Evolutionary conservation across 30 jellyfish, hydroid and myxozoan species (phyloP).

Genomic region (Pelagia noctiluca): DNA sequence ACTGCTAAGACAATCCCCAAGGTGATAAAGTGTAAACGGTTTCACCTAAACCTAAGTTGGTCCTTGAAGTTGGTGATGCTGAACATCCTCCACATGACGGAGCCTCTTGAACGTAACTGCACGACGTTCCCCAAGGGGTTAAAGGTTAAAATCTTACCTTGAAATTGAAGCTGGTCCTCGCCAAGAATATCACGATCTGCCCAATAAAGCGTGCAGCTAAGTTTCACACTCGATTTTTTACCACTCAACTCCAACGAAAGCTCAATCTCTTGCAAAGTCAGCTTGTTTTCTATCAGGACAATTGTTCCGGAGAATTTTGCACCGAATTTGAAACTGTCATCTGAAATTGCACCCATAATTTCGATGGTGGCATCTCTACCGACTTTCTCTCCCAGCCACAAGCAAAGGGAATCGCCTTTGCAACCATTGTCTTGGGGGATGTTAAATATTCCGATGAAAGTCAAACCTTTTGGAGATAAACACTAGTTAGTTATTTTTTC

Average conservation of each 20-base stretch:
- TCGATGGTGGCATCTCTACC: constrained; percentile 32
- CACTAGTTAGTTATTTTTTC: not conserved
- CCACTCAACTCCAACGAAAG: not conserved
- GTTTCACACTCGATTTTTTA: constrained; percentile 2
- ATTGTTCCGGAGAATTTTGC: constrained; percentile 1
- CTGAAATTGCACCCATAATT: constrained; percentile 1
- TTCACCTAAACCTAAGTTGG: no score
- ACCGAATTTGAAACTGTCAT: not conserved
- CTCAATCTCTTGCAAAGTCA: constrained; percentile 5
- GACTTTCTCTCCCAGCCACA: constrained; percentile 18
- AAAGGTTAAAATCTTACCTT: constrained; percentile 4
- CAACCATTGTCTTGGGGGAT: constrained; percentile 41
- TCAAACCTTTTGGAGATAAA: not conserved
- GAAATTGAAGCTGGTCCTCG: constrained; percentile 1
- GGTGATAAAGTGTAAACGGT: no score
- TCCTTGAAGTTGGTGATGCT: no score
- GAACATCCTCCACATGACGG: no score
- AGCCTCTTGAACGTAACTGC: no score
- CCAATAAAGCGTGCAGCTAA: constrained; percentile 8
- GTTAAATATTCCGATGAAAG: constrained; percentile 1
- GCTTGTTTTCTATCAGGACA: constrained; percentile 9
- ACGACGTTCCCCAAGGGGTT: no score
- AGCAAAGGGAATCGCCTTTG: constrained; percentile 27
- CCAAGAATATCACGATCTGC: constrained; percentile 7
- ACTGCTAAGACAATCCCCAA: no score